Conservation (phyloP, 1,140 invertebrate genomes). For the Dendroctonus ponderosae region DNA sequence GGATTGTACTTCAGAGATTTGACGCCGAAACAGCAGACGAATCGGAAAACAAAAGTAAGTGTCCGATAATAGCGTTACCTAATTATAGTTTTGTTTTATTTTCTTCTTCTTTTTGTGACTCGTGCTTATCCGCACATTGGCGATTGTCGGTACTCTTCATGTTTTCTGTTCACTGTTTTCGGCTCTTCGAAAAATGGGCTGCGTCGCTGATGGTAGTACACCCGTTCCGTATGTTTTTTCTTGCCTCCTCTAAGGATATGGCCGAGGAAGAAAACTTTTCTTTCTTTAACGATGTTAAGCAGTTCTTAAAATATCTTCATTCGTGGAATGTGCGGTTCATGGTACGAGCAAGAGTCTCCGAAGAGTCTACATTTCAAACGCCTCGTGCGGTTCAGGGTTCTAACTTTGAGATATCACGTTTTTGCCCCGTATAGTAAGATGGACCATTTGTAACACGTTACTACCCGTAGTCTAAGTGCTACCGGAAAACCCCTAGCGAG, state of each 20-base stretch:
- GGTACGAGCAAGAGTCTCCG: background rate
- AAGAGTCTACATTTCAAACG: background rate
- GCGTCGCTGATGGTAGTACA: too few species aligned
- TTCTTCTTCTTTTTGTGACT: too few species aligned
- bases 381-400: background rate
- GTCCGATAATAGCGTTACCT: background rate
- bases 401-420: background rate
- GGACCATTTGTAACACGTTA: constrained; percentile 2
- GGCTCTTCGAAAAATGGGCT: too few species aligned
- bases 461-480: background rate
- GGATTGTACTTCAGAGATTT: constrained; percentile 90
- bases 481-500: background rate
- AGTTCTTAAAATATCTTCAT: constrained; percentile 1
- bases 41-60: constrained; percentile 86
- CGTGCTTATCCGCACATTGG: too few species aligned
- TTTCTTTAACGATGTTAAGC: background rate
- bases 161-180: too few species aligned
- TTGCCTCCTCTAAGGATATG: constrained; percentile 4
- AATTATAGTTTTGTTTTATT: background rate
- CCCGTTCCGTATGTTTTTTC: too few species aligned
- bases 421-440: background rate
- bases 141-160: too few species aligned
- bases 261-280: background rate
- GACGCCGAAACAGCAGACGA: constrained; percentile 97
- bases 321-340: too few species aligned